phyloP scores from a whole-genome alignment of 2,113 vertebrate species.

The Crocuta crocuta region DNA sequence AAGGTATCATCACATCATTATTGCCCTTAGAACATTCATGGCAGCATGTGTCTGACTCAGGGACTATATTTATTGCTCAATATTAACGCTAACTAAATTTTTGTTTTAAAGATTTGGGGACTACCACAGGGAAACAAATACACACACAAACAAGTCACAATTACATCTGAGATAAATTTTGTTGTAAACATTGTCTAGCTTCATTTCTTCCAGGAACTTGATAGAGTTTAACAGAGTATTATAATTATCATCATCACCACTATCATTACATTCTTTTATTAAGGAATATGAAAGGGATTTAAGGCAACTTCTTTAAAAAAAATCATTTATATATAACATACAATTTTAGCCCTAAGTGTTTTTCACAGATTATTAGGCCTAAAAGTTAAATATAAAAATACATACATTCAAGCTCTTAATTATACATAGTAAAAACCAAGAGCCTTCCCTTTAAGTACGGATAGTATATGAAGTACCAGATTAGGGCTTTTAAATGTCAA shows the following conservation, averaged over 20 bases:
- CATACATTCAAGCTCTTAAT: slow-evolving; percentile 48
- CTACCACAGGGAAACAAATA: background rate
- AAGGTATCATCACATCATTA: background rate
- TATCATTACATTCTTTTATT: slow-evolving; percentile 7
- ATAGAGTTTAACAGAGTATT: background rate
- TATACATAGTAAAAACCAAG: slow-evolving; percentile 33
- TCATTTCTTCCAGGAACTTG: background rate
- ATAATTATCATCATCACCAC: slow-evolving; percentile 8
- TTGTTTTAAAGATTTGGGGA: background rate
- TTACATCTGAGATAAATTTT: background rate
- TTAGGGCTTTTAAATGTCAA: slow-evolving; percentile 42
- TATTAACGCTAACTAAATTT: background rate
- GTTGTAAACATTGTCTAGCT: background rate
- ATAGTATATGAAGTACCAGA: background rate
- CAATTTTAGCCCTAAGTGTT: slow-evolving; percentile 22
- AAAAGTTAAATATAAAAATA: slow-evolving; percentile 64
- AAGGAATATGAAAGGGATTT: slow-evolving; percentile 12
- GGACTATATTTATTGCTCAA: background rate
- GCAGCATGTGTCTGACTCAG: background rate
- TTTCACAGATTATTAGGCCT: slow-evolving; percentile 39
- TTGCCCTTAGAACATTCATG: background rate
- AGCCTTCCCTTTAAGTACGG: slow-evolving; percentile 19
- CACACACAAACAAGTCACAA: background rate
- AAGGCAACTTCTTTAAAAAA: slow-evolving; percentile 33
- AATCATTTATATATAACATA: background rate